phyloP scores from a whole-genome alignment of 2,888 invertebrate genomes.

The Drosophila colorata region DNA sequence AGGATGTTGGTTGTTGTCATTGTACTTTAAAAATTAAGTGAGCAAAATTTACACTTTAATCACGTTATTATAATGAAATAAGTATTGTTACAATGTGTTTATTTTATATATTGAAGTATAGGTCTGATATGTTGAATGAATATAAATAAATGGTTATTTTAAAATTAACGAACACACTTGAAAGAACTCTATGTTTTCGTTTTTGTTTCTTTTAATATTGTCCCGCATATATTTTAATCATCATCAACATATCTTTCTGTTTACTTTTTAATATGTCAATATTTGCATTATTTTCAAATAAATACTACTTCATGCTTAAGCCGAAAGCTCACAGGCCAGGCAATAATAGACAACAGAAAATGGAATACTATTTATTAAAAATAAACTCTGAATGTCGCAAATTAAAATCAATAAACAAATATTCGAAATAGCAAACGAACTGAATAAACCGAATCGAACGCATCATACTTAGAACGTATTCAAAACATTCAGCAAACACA shows the following conservation, averaged over 20 bases:
- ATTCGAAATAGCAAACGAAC: slow-evolving; percentile 37
- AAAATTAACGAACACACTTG: not conserved
- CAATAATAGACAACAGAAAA: slow-evolving; percentile 36
- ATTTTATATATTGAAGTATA: not conserved
- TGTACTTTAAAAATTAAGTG: not conserved
- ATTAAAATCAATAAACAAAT: slow-evolving; percentile 33
- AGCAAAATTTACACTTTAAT: not conserved
- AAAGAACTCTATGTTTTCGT: not conserved
- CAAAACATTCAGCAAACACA: slow-evolving; percentile 60
- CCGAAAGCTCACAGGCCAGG: slow-evolving; percentile 10
- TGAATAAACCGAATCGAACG: slow-evolving; percentile 9
- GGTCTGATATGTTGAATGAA: too few relatives aligned
- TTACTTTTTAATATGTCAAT: not conserved
- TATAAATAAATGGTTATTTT: not conserved
- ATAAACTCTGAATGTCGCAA: slow-evolving; percentile 15
- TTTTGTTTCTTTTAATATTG: not conserved
- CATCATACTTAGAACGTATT: slow-evolving; percentile 49
- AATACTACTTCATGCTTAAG: slow-evolving; percentile 31
- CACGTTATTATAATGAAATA: not conserved
- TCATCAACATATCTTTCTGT: not conserved
- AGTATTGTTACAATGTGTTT: not conserved
- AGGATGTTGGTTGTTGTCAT: not conserved
- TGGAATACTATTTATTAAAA: not conserved
- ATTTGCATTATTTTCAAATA: slow-evolving; percentile 5
- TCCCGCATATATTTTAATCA: not conserved